Evolutionary conservation across 2,888 invertebrate species (phyloP).

Genomic region (Apamea sordens): DNA sequence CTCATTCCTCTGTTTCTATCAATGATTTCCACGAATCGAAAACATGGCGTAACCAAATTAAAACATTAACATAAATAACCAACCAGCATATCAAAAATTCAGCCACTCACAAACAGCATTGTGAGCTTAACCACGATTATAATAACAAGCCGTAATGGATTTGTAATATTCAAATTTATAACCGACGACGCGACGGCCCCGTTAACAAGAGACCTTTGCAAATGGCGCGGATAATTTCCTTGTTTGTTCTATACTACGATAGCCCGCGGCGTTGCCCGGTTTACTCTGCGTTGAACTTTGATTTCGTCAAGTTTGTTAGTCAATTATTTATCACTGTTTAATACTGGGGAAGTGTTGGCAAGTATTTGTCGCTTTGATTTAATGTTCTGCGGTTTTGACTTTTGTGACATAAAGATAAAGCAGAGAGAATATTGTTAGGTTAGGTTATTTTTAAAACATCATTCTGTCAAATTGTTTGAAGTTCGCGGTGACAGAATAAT

Average conservation of each 20-base stretch:
- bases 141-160: slow-evolving; percentile 57
- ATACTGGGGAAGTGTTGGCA: not conserved
- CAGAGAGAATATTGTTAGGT: not conserved
- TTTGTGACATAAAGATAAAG: not conserved
- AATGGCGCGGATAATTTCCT: slow-evolving; percentile 54
- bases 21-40: not conserved
- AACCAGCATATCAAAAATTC: slow-evolving; percentile 38
- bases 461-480: not conserved
- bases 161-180: slow-evolving; percentile 65
- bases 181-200: slow-evolving; percentile 30
- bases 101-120: slow-evolving; percentile 32
- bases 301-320: slow-evolving; percentile 29
- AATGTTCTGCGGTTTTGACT: not conserved
- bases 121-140: slow-evolving; percentile 52
- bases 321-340: slow-evolving; percentile 14
- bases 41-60: not conserved
- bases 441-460: not conserved
- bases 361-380: not conserved
- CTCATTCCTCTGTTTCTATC: not conserved
- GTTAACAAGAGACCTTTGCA: slow-evolving; percentile 52
- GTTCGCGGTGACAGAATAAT: not conserved
- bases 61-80: slow-evolving; percentile 30
- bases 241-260: slow-evolving; percentile 47
- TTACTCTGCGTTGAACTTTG: slow-evolving; percentile 7
- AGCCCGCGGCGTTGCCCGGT: slow-evolving; percentile 17